Evolutionary conservation across 2,888 invertebrate genomes (phyloP), one percentile per base, ranked within the genome.

Genomic region (Carcina quercana): DNA sequence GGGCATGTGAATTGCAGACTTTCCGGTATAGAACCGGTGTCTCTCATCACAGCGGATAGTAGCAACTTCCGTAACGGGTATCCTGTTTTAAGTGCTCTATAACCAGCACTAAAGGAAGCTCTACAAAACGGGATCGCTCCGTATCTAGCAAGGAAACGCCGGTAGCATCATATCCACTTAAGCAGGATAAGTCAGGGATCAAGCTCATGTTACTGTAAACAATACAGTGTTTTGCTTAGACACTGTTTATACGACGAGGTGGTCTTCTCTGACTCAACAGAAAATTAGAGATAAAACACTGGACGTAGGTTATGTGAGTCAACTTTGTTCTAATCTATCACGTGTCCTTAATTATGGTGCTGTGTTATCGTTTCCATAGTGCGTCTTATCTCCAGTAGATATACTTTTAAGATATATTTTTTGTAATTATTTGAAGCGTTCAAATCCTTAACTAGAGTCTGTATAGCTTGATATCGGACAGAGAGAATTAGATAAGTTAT

Each of bases 141-240:
- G 45, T 82, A 78, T 79, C 79, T 74, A 73, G 55, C 45, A 69
- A 71, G 80, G 75, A 80, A 76, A 65, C 64, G 59, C 51, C 53
- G 47, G 69, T 63, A 59, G 58, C 57, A 54, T 53, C 48, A 52
- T 48, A 58, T 60, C 53, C 62, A 64, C 63, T 61, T 65, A 54
- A 59, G 59, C 60, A 50, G 57, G 68, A 71, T 74, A 69, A 73
- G 65, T 50, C 50, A 48, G 46, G 63, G 64, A 70, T 67, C 54
- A 67, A 47, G 50, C 47, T 71, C 58, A 52, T 37, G 58, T 72
- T 69, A 58, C 66, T 58, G 39, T 49, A 53, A 56, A 59, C 52
- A 57, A 48, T 56, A 60, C 55, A 53, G 34, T 25, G 43, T 54
- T 56, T 49, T 53, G 48, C 53, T 53, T 52, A 47, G 39, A 30